Conservation (phyloP, 2,888 invertebrate species). For the Chaetogeoica ovagalla region DNA sequence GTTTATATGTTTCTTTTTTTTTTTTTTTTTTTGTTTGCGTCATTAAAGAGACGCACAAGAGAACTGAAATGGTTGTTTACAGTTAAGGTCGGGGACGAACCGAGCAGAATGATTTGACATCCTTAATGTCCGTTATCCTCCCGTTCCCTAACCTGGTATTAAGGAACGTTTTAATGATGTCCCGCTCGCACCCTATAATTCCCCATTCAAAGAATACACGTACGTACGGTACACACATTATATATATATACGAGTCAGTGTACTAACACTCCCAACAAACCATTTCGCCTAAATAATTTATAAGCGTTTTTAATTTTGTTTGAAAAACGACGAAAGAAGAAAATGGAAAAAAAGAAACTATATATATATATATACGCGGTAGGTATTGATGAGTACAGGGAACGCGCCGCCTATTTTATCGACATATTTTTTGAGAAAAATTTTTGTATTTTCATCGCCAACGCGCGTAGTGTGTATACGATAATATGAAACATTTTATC, state of each 20-base stretch:
- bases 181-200: constrained; percentile 44
- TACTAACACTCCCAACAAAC: constrained; percentile 29
- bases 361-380: no score
- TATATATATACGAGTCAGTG: no score
- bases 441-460: no score
- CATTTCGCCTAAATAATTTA: constrained; percentile 43
- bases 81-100: constrained; percentile 52
- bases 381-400: no score
- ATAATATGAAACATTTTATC: no score
- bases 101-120: constrained; percentile 47
- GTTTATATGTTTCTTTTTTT: constrained; percentile 40
- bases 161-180: constrained; percentile 51
- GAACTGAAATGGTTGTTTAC: constrained; percentile 52
- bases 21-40: constrained; percentile 50
- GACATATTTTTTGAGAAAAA: no score
- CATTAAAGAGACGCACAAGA: constrained; percentile 52
- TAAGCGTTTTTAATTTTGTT: constrained; percentile 41
- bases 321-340: neutral
- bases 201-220: constrained; percentile 11
- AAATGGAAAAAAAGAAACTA: neutral
- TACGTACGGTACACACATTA: no score
- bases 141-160: constrained; percentile 47
- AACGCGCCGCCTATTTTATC: no score
- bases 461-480: no score
- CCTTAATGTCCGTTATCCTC: constrained; percentile 51